Base-by-base conservation (phyloP, 2,888 invertebrate species). In the Eucriotettix oculatus region DNA sequence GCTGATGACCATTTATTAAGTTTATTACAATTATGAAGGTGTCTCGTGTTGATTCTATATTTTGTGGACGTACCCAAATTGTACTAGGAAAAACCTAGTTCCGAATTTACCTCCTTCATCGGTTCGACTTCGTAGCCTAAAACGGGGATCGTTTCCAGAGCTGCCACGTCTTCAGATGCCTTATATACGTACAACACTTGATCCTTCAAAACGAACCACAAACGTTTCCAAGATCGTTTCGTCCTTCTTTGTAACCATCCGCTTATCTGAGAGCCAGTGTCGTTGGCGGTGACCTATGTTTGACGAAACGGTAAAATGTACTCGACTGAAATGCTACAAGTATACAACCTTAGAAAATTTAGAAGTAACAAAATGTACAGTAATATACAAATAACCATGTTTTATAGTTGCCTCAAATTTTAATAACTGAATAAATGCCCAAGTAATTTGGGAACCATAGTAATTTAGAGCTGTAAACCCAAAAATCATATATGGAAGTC, bases 141-240 rank as follows among this genome's bases (percentile, higher is more conserved):
- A 52, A 80, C 72, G 12, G 78, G 77, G 63, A 74, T 71, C 60
- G 75, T 76, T 61, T 75, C 73, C 16, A 73, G 68, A 42, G 80
- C 79, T 54, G 74, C 76, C 55, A 77, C 74, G 68, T 80, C 79
- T 72, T 79, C 78, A 52, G 78, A 77, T 29, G 80, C 80, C 67
- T 75, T 74, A 66, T 76, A 77, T 44, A 71, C 69, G 63, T 76
- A 77, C 16, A 77, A 66, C 42, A 77, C 75, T 71, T 77, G 75
- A 59, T 78, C 77, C 67, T 79, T 79, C 16, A 80, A 69, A 16
- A 80, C 78, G 69, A 78, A 80, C 81, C 80, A 80, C 40, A 71
- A 68, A 54, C 72, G 70, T 68, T 78, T 78, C 79, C 79, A 80
- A 10, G 70, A 68, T 60, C 71, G 71, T 58, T 73, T 72, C 54